phyloP scores from a whole-genome alignment of 2,113 vertebrate species.

The Neotoma lepida region DNA sequence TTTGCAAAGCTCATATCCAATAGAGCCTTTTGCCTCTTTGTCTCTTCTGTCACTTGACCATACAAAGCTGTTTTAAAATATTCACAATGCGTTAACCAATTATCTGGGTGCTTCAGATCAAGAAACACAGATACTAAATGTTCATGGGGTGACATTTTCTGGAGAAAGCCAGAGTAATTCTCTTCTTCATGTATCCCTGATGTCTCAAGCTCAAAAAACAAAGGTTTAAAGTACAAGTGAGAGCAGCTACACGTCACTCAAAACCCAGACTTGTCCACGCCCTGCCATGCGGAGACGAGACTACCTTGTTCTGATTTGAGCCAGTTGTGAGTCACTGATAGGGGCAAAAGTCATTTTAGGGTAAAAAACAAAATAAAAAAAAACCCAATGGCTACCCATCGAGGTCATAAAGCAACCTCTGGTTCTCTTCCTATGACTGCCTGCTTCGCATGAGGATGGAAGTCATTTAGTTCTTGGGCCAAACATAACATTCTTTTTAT shows the following conservation, averaged over 20 bases:
- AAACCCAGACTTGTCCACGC: neutral
- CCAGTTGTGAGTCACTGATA: neutral
- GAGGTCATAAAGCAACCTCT: neutral
- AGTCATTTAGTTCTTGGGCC: conserved; percentile 68
- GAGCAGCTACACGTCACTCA: neutral
- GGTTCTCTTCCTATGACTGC: neutral
- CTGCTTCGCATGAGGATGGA: conserved; percentile 57
- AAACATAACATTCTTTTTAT: conserved; percentile 68
- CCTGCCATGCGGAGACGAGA: neutral
- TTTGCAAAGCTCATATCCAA: neutral
- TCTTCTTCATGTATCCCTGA: neutral
- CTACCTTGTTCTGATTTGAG: neutral
- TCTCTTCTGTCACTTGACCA: neutral
- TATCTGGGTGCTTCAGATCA: neutral
- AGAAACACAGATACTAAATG: neutral
- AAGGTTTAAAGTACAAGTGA: conserved; percentile 48
- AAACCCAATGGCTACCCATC: neutral
- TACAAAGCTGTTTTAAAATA: neutral
- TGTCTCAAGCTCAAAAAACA: conserved; percentile 46
- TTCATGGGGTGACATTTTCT: neutral
- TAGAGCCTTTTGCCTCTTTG: neutral
- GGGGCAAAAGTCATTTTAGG: conserved; percentile 32
- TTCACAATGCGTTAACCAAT: neutral
- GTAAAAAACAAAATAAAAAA: neutral
- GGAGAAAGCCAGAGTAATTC: neutral